These are phyloP conservation scores for Hephaestus fuliginosus DNA, from an alignment of 2,797 vertebrate species.

Conservation along the genomic window DNA sequence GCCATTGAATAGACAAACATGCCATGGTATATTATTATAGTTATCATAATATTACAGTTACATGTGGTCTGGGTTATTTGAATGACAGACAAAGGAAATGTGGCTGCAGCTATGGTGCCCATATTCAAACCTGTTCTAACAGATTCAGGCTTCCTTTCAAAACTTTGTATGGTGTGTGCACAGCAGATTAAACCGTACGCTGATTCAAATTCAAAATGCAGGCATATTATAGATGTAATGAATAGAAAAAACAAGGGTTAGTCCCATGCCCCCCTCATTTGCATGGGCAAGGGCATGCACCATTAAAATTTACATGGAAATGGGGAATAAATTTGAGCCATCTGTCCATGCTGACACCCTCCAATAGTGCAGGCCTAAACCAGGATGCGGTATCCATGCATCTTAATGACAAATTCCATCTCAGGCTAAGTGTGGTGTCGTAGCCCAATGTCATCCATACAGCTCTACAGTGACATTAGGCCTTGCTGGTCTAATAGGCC, in stretches of 20 bases:
- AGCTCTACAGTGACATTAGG: slow-evolving; percentile 37
- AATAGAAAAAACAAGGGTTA: slow-evolving; percentile 80
- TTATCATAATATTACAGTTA: slow-evolving; percentile 33
- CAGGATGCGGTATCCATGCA: slow-evolving; percentile 86
- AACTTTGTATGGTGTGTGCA: slow-evolving; percentile 37
- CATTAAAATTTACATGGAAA: slow-evolving; percentile 93
- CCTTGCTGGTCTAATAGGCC: slow-evolving; percentile 45
- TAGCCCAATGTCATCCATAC: slow-evolving; percentile 81
- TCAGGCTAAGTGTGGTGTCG: slow-evolving; percentile 81
- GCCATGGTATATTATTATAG: slow-evolving; percentile 28
- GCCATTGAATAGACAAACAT: slow-evolving; percentile 49
- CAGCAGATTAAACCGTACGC: slow-evolving; percentile 44
- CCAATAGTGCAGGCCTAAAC: slow-evolving; percentile 84
- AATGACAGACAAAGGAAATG: slow-evolving; percentile 36
- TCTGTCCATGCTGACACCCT: slow-evolving; percentile 90
- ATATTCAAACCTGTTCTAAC: slow-evolving; percentile 30
- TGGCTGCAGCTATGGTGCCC: slow-evolving; percentile 14
- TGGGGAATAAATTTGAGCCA: slow-evolving; percentile 91
- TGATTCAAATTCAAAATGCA: slow-evolving; percentile 49
- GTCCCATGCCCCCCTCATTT: slow-evolving; percentile 85
- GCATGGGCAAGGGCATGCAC: slow-evolving; percentile 87
- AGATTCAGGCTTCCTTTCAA: slow-evolving; percentile 11
- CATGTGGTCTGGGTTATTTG: slow-evolving; percentile 34
- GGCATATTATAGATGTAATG: slow-evolving; percentile 60
- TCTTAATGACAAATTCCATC: slow-evolving; percentile 88